Conservation (phyloP, 1,140 invertebrate genomes). For the Cyclargus thomasi region DNA sequence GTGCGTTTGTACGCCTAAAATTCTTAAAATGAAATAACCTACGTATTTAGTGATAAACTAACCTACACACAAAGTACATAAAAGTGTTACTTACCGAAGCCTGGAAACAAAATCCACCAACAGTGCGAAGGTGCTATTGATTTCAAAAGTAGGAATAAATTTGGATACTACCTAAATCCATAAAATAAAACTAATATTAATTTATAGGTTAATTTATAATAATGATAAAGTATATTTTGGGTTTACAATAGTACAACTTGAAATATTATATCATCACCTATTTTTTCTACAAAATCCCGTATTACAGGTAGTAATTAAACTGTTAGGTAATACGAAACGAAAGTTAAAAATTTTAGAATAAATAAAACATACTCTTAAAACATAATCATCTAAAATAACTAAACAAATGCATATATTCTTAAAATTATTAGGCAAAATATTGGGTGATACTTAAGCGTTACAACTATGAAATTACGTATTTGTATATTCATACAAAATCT, state of each 20-base stretch:
- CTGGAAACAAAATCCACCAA: slow-evolving; percentile 6
- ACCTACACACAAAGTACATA: not conserved
- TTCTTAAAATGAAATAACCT: not conserved
- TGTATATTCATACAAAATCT: slow-evolving; percentile 8
- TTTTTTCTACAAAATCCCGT: slow-evolving; percentile 11
- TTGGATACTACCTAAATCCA: slow-evolving; percentile 3
- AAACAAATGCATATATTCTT: slow-evolving; percentile 20
- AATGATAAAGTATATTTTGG: slow-evolving; percentile 5
- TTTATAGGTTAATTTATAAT: slow-evolving; percentile 11
- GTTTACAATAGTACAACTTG: slow-evolving; percentile 2
- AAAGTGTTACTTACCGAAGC: not conserved
- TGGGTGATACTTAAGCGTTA: slow-evolving; percentile 21
- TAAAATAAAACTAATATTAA: slow-evolving; percentile 5
- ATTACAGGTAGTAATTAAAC: not conserved
- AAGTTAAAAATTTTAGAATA: not conserved
- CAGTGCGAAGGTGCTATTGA: slow-evolving; percentile 8
- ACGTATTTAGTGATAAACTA: not conserved
- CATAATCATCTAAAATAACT: slow-evolving; percentile 13
- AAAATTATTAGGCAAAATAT: slow-evolving; percentile 22
- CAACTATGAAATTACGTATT: slow-evolving; percentile 12
- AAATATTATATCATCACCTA: not conserved
- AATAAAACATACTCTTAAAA: slow-evolving; percentile 14
- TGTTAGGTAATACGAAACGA: not conserved
- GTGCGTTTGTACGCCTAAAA: slow-evolving; percentile 10
- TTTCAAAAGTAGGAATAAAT: not conserved